Percentiles rank a stretch among this genome's conserved stretches.
These are phyloP conservation scores for Caenorhabditis virilis DNA, from an alignment of 2,888 invertebrate genomes.

Conservation along the genomic window DNA sequence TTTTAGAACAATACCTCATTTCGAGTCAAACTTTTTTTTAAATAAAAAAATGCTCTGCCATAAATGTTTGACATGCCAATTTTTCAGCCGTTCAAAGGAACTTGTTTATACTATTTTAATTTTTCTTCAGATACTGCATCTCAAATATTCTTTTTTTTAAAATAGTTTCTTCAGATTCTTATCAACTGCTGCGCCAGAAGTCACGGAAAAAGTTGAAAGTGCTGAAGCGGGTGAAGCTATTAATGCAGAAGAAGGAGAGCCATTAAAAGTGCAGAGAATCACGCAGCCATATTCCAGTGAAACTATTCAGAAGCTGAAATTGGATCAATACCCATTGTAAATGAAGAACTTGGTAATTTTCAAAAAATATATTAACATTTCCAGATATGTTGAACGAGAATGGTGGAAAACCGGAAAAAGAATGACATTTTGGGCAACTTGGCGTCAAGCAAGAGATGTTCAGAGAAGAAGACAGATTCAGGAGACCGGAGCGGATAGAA, in stretches of 20 bases:
- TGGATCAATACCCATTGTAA: constrained; percentile 48
- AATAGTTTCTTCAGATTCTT: no score
- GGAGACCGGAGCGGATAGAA: constrained; percentile 77
- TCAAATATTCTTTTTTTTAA: no score
- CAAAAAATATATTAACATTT: background rate
- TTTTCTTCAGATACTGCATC: no score
- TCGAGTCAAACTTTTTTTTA: no score
- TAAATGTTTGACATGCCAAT: no score
- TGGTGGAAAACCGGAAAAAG: constrained; percentile 68
- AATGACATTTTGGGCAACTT: constrained; percentile 76
- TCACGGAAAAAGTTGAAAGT: background rate
- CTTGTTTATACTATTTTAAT: no score
- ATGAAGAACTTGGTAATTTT: background rate
- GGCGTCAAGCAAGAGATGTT: constrained; percentile 84
- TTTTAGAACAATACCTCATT: no score
- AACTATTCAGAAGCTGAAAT: constrained; percentile 18
- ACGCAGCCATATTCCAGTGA: constrained; percentile 26
- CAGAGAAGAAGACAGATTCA: constrained; percentile 75
- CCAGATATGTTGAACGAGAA: constrained; percentile 64
- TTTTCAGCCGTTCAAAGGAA: no score
- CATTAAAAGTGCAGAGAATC: constrained; percentile 8
- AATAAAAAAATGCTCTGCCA: no score
- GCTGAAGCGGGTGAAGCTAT: constrained; percentile 12
- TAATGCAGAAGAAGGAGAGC: no score
- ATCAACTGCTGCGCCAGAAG: background rate